Conservation (phyloP, 2,888 invertebrate species). For the Meteorus cinctellus region DNA sequence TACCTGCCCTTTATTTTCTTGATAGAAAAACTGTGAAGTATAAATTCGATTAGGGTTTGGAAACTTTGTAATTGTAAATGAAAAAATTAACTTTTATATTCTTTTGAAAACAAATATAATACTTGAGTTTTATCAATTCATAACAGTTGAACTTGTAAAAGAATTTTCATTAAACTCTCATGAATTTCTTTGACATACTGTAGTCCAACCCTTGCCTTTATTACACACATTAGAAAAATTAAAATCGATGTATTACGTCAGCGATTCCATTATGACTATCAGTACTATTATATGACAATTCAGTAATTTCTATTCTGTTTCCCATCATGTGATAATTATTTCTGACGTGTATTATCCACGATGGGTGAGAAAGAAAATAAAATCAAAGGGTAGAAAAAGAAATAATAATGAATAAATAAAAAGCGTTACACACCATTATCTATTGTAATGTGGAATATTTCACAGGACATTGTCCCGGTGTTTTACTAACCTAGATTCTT, state of each 20-base stretch:
- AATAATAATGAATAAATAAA: background rate
- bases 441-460: constrained; percentile 10
- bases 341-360: no score
- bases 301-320: background rate
- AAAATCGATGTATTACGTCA: background rate
- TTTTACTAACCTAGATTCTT: constrained; percentile 27
- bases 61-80: no score
- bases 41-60: no score
- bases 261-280: background rate
- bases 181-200: background rate
- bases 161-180: background rate
- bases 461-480: constrained; percentile 25
- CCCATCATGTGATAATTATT: background rate
- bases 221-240: background rate
- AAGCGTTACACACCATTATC: background rate
- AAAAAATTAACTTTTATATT: no score
- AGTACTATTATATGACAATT: background rate
- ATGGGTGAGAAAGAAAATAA: background rate
- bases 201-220: background rate
- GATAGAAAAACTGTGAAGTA: no score
- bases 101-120: no score
- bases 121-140: no score
- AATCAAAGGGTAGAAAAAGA: background rate
- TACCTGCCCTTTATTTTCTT: no score
- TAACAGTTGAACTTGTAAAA: background rate